Conservation (phyloP, 2,888 invertebrate species). For the Agriopis aurantiaria region DNA sequence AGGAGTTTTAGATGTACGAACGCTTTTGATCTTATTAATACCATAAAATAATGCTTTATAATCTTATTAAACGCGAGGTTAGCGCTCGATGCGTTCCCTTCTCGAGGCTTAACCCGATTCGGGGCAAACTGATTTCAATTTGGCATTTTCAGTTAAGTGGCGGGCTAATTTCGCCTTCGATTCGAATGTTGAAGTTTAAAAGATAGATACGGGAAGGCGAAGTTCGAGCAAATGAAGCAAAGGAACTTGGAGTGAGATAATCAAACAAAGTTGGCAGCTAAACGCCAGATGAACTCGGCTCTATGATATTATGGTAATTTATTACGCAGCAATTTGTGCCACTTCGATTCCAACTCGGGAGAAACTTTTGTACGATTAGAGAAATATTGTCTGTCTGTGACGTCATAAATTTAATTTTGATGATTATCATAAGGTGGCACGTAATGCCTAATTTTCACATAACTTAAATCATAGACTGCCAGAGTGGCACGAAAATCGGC, state of each 20-base stretch:
- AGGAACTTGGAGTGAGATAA: conserved; percentile 78
- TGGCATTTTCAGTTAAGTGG: conserved; percentile 61
- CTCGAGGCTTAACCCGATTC: conserved; percentile 62
- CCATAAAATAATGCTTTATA: conserved; percentile 91
- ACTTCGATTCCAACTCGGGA: conserved; percentile 73
- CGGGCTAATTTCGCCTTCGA: conserved; percentile 43
- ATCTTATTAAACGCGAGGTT: conserved; percentile 92
- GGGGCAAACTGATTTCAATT: conserved; percentile 73
- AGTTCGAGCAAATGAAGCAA: conserved; percentile 78
- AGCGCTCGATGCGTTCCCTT: conserved; percentile 83
- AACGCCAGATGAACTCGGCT: conserved; percentile 83
- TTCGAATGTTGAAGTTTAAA: conserved; percentile 55
- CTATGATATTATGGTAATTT: conserved; percentile 84
- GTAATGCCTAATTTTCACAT: too few species aligned
- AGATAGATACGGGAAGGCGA: conserved; percentile 46
- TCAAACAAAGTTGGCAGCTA: conserved; percentile 82
- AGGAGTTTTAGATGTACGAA: conserved; percentile 87
- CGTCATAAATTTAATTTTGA: too few species aligned
- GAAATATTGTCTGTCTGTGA: conserved; percentile 61
- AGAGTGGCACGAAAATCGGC: too few species aligned
- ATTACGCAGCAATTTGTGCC: conserved; percentile 79
- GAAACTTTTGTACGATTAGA: conserved; percentile 71
- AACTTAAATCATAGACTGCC: too few species aligned
- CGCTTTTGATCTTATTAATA: conserved; percentile 92
- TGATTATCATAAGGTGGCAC: too few species aligned